Evolutionary conservation across 2,113 vertebrate species (phyloP).

Genomic region (Oncorhynchus clarkii): DNA sequence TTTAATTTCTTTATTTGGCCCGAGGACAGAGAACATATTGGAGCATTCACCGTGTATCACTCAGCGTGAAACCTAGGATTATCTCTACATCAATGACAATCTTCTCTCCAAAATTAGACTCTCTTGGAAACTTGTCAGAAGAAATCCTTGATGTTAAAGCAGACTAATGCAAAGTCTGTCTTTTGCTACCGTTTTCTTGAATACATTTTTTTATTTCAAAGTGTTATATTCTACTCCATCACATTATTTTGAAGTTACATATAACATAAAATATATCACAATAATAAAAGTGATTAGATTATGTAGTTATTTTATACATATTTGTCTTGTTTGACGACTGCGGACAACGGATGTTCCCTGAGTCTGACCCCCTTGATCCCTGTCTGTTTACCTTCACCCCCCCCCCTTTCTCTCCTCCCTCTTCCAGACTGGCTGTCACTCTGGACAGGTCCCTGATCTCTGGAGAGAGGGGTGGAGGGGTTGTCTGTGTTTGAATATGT

Average conservation of each 20-base stretch:
- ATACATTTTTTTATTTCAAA: not conserved
- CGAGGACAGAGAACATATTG: slow-evolving; percentile 66
- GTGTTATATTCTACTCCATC: not conserved
- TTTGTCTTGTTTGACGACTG: too few species aligned
- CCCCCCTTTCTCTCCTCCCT: not conserved
- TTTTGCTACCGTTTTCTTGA: not conserved
- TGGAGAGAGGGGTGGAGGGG: not conserved
- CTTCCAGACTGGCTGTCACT: not conserved
- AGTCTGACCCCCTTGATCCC: not conserved
- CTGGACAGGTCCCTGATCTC: slow-evolving; percentile 1
- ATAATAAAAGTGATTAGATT: not conserved
- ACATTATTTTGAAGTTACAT: not conserved
- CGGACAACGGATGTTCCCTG: too few species aligned
- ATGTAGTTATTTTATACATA: not conserved
- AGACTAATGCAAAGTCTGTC: not conserved
- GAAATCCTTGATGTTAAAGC: not conserved
- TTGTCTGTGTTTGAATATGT: not conserved
- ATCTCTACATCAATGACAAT: not conserved
- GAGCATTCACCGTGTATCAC: not conserved
- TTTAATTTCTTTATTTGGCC: slow-evolving; percentile 26
- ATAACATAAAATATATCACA: not conserved
- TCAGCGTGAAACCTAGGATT: not conserved
- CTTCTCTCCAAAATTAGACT: not conserved
- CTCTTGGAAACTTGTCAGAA: not conserved
- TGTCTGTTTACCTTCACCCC: not conserved